A percentile compares a stretch with the other conserved stretches of the same genome.
phyloP scores from a whole-genome alignment of 2,113 vertebrate species.

The Herpailurus yagouaroundi region DNA sequence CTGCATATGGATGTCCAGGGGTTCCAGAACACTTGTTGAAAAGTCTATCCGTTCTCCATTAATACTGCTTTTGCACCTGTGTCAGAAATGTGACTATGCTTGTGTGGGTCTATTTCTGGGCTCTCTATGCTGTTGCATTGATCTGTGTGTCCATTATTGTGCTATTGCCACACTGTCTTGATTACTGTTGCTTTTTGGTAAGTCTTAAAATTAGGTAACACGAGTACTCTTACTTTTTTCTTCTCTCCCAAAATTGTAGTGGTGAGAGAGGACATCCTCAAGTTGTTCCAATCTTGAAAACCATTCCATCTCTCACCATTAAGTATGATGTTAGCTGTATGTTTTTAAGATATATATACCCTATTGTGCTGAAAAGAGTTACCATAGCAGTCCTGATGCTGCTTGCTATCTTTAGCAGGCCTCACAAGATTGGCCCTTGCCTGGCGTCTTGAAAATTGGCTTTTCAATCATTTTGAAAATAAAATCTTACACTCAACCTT shows the following conservation, averaged over 20 bases:
- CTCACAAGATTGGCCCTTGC: neutral
- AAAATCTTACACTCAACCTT: slow-evolving; percentile 28
- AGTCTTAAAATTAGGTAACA: slow-evolving; percentile 43
- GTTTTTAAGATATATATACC: neutral
- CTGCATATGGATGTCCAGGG: neutral
- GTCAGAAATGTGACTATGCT: slow-evolving; percentile 20
- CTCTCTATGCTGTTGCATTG: neutral
- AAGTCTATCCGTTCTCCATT: slow-evolving; percentile 29
- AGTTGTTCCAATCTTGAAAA: slow-evolving; percentile 28
- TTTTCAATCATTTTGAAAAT: slow-evolving; percentile 50
- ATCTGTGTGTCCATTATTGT: neutral
- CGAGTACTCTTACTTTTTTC: neutral
- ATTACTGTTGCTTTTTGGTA: slow-evolving; percentile 37
- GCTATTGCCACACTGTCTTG: slow-evolving; percentile 40
- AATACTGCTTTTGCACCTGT: slow-evolving; percentile 43
- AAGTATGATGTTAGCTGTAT: slow-evolving; percentile 24
- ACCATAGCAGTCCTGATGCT: neutral
- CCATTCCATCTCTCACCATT: neutral
- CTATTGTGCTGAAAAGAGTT: slow-evolving; percentile 47
- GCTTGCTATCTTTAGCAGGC: slow-evolving; percentile 17
- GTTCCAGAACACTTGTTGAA: slow-evolving; percentile 41
- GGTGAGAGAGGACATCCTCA: slow-evolving; percentile 6
- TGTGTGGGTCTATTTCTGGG: neutral
- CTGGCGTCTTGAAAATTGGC: slow-evolving; percentile 36
- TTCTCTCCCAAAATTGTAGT: slow-evolving; percentile 47